Base-by-base conservation (phyloP, 2,888 invertebrate genomes). In the Galerucella nymphaeae region DNA sequence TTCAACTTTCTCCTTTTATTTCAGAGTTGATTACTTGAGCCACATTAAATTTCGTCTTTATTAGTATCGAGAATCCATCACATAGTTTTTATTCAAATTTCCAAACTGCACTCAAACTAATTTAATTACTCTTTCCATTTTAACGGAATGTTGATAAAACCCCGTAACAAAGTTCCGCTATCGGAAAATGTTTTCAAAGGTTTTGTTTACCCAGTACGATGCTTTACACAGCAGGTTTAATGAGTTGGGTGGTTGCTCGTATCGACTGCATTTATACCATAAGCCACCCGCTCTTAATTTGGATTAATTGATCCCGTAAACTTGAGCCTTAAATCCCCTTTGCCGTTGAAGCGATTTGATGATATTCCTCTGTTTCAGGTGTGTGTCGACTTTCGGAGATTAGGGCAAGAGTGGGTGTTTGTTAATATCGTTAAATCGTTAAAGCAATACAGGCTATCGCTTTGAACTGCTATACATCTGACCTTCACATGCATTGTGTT, bases 271-370 rank as follows among this genome's bases (percentile, higher is more conserved):
- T 38, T 59, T 50, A 61, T 23, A 58, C 58, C 58, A 58, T 30
- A 23, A 11, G 30, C 30, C 58, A 13, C 48, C 59, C 59, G 68
- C 38, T 62, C 50, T n/a, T 69, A 69, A 69, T 69, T 61, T 62
- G 62, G 62, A 69, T 69, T 69, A 62, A 69, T 69, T 53, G 68
- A 69, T 59, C 68, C 62, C 38, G 68, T 53, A 69, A 62, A 62
- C 62, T 53, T 62, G 42, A 62, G 53, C 62, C 62, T 62, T 53
- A 62, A 69, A 69, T 69, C 62, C 68, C 53, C 68, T 69, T 69
- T 55, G 68, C 20, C 53, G 42, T 55, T 18, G 42, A 61, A 62
- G 42, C 50, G 61, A 30, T 69, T 69, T 55, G 41, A 69, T 69
- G 42, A 58, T 58, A 58, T 66, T 66, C 66, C 57, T 66, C 45